Base-by-base conservation (phyloP, 92 coral and sea anemone species). In the Phenganax stokvisi region DNA sequence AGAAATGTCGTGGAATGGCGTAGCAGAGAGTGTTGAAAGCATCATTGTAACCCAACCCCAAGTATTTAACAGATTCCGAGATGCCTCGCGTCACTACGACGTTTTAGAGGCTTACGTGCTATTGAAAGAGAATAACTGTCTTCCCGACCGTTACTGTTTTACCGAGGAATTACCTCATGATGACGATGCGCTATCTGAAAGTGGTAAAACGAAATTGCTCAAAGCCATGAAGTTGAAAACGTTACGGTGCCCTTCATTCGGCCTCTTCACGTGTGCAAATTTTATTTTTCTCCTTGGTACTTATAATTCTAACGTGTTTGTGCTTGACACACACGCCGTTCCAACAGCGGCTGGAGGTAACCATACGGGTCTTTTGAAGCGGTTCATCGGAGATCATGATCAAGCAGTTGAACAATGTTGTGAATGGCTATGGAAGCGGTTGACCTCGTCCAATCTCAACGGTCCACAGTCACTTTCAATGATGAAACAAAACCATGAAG, bases 401-500 rank as follows among this genome's bases (percentile, higher is more conserved):
- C n/a, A 59, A 13, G 65, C 65, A 13, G 27, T 25, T 13, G n/a
- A 13, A 13, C 65, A 59, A 13, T 25, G 16, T 59, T 59, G 65
- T 59, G 27, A 59, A 13, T 59, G 65, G 65, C 27, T 59, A 59
- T 59, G 65, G 65, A 59, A 25, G 65, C 27, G 65, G n/a, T 13
- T 59, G 16, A 25, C n/a, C 16, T 13, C 16, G 16, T 13, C 65
- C 16, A 25, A 59, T 59, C n/a, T 25, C 16, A 59, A 59, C 65
- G 27, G 65, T 13, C 65, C 65, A 9, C 81, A 77, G 81, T 77
- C 81, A 61, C 81, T 77, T 0, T 77, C 72, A 44, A 8, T 77
- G 75, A 70, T 70, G 75, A 70, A 37, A 37, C 47, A 37, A 37
- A 37, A 37, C 47, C 47, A 37, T 37, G 47, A 1, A 37, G 47